Conservation (phyloP, 2,113 vertebrate genomes). For the Nothocercus nigrocapillus region DNA sequence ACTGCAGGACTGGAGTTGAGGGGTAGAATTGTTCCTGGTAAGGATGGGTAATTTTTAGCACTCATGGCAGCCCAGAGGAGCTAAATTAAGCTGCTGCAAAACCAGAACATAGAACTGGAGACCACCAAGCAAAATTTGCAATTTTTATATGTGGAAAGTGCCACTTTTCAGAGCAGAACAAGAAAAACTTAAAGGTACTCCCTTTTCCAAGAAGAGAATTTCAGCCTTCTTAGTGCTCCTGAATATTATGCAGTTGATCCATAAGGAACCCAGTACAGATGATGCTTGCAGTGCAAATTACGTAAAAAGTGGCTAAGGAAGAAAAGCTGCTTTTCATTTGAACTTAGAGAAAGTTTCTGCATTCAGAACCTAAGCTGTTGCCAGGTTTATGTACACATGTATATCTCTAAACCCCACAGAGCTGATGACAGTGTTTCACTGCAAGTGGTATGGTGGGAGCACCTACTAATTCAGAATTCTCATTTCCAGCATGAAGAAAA, state of each 20-base stretch:
- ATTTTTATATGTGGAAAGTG: not conserved
- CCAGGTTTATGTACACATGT: not conserved
- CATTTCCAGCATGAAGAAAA: not conserved
- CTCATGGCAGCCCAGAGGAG: not conserved
- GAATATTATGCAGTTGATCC: constrained; percentile 9
- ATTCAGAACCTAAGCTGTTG: constrained; percentile 2
- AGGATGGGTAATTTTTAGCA: not conserved
- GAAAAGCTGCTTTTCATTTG: constrained; percentile 45
- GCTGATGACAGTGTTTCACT: not conserved
- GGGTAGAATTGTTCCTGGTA: not conserved
- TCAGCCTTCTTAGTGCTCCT: not conserved
- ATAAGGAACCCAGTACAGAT: constrained; percentile 24
- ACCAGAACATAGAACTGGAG: not conserved
- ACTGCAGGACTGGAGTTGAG: not conserved
- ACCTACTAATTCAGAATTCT: not conserved
- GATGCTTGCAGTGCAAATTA: constrained; percentile 42
- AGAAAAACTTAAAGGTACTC: not conserved
- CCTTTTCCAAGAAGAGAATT: not conserved
- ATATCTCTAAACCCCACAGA: not conserved
- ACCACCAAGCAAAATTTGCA: not conserved
- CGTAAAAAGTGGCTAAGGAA: constrained; percentile 38
- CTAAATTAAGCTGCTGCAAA: not conserved
- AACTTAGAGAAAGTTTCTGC: constrained; percentile 8
- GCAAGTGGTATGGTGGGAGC: not conserved
- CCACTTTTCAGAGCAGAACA: not conserved